Percentiles rank a stretch among this genome's conserved stretches.
phyloP scores from a whole-genome alignment of 2,113 vertebrate genomes.

The Carettochelys insculpta region DNA sequence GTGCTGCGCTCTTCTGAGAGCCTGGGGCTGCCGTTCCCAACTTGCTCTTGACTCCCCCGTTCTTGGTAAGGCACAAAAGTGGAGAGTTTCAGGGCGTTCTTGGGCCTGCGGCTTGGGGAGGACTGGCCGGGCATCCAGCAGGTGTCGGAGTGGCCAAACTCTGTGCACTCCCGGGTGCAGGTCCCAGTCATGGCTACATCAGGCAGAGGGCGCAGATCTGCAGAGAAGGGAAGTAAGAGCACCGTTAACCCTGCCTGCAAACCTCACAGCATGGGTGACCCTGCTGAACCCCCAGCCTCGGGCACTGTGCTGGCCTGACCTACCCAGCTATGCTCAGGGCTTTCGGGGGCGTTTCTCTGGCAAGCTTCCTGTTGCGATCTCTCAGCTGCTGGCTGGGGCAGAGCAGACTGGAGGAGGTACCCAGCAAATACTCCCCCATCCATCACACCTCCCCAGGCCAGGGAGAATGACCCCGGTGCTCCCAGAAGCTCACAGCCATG shows the following conservation, averaged over 20 bases:
- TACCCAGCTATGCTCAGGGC: background rate
- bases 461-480: background rate
- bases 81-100: conserved; percentile 93
- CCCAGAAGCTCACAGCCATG: background rate
- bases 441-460: background rate
- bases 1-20: conserved; percentile 91
- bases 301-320: background rate
- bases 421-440: background rate
- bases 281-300: background rate
- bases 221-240: background rate
- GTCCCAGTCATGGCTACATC: conserved; percentile 98
- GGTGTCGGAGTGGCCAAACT: conserved; percentile 96
- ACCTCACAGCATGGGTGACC: rapidly evolving
- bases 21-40: conserved; percentile 93
- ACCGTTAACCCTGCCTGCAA: rapidly evolving
- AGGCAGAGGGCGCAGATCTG: conserved; percentile 95
- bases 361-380: background rate
- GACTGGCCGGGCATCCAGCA: conserved; percentile 99
- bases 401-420: background rate
- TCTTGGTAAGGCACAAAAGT: conserved; percentile 99
- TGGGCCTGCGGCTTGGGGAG: conserved; percentile 91
- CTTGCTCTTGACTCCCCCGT: conserved; percentile 91
- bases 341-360: background rate
- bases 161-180: conserved; percentile 95
- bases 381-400: too few relatives aligned